Evolutionary conservation across 2,113 vertebrate genomes (phyloP), one percentile per base, ranked within the genome.

Genomic region (Motacilla tschutschensis): DNA sequence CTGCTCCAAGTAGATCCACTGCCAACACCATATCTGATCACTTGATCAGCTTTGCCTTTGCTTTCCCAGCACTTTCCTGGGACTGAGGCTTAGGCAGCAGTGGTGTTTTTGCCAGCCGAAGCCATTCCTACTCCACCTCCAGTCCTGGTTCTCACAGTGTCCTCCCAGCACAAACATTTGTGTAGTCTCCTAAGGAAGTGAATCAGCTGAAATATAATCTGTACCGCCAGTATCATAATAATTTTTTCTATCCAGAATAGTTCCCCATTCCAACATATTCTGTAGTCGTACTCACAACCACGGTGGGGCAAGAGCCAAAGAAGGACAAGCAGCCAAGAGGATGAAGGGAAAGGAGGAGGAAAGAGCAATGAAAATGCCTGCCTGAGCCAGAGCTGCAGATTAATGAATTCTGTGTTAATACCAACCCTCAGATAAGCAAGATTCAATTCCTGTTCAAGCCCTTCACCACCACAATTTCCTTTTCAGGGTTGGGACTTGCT

Each of bases 91-190:
- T 75, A 69, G 70, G 48, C 54, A 91, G 57, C 12, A 62, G 20
- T 17, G 15, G 78, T 29, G 31, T 10, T 67, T 86, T 81, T 75
- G 41, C 58, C 58, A 76, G 38, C 46, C 79, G 74, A 86, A 86
- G 50, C 41, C 33, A 35, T 59, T 85, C 53, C 80, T 80, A 28
- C 36, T 47, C 78, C 57, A 66, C 6, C 24, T 75, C 48, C 70
- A 64, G 0, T 53, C 46, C 77, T 67, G 44, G 44, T 89, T 79
- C 69, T 77, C 14, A 3, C 58, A 75, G 31, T 15, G 58, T 66
- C 41, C 17, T 90, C 79, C 46, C 63, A 93, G 55, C 17, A 62
- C 28, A 95, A 88, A 81, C 50, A 91, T 83, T 90, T 79, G 31
- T 78, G 58, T 54, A 60, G 70, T 41, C 84, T 81, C n/a, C 59